Percentiles rank a stretch among this genome's conserved stretches.
Evolutionary conservation across 1,140 invertebrate species (phyloP).

Genomic region (Watersipora subatra): DNA sequence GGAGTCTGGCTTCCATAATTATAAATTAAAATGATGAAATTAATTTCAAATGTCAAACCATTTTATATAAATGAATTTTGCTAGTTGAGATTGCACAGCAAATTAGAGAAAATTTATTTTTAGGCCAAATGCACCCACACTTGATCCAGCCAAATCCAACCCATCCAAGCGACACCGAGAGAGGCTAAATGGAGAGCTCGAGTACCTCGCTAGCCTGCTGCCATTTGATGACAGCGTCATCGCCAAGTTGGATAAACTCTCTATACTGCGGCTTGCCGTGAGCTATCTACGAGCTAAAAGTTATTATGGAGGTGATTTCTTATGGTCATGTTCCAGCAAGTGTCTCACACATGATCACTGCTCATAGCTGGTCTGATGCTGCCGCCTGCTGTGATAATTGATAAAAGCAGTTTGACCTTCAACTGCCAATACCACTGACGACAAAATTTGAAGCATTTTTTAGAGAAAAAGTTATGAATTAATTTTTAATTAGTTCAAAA

Average conservation of each 20-base stretch:
- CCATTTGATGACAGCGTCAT: conserved; percentile 97
- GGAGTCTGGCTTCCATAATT: no score
- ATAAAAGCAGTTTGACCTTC: not conserved
- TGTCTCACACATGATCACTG: not conserved
- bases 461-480: no score
- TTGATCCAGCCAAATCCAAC: conserved; percentile 96
- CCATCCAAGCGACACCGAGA: conserved; percentile 94
- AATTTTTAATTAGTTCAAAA: no score
- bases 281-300: conserved; percentile 95
- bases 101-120: conserved; percentile 36
- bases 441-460: no score
- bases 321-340: not conserved
- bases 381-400: not conserved
- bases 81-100: no score
- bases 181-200: conserved; percentile 89
- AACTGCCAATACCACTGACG: not conserved
- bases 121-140: conserved; percentile 84
- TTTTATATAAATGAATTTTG: no score
- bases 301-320: conserved; percentile 85
- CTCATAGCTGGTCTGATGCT: not conserved
- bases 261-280: conserved; percentile 89
- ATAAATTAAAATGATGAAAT: no score
- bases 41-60: no score
- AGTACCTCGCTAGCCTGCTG: conserved; percentile 88
- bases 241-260: conserved; percentile 91